phyloP scores from a whole-genome alignment of 2,797 vertebrate species.

The Euthynnus affinis region DNA sequence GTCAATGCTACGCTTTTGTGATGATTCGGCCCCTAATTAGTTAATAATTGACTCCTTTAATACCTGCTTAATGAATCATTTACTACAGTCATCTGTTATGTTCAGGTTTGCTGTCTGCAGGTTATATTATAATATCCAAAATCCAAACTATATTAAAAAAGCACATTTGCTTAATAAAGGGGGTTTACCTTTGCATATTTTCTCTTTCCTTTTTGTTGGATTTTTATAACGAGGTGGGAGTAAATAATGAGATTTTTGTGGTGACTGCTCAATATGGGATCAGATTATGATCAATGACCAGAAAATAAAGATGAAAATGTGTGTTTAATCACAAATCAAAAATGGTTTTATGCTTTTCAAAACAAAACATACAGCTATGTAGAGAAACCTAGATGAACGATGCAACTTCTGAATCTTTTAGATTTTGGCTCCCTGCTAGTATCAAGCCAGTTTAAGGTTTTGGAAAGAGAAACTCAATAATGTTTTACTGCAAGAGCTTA shows the following conservation, averaged over 20 bases:
- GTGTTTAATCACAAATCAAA: background rate
- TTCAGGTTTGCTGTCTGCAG: too few relatives aligned
- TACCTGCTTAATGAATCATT: background rate
- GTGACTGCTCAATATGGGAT: background rate
- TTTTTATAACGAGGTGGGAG: background rate
- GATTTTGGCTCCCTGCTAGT: too few relatives aligned
- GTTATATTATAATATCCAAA: background rate
- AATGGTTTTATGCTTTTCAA: background rate
- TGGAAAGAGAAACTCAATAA: background rate
- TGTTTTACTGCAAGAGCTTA: background rate
- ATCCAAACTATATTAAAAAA: background rate
- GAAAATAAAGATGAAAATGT: background rate
- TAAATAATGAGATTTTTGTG: background rate
- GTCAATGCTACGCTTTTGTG: background rate
- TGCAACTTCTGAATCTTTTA: background rate
- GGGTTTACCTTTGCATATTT: background rate
- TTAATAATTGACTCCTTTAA: background rate
- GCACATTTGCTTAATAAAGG: background rate
- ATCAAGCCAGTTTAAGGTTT: background rate
- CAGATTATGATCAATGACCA: constrained; percentile 11
- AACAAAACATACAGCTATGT: too few relatives aligned
- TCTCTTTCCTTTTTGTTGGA: constrained; percentile 1
- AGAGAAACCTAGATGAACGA: too few relatives aligned
- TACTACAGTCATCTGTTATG: background rate
- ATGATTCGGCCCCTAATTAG: background rate